These are phyloP conservation scores for Nipponia nippon DNA, from an alignment of 2,113 vertebrate genomes.

Conservation along the genomic window DNA sequence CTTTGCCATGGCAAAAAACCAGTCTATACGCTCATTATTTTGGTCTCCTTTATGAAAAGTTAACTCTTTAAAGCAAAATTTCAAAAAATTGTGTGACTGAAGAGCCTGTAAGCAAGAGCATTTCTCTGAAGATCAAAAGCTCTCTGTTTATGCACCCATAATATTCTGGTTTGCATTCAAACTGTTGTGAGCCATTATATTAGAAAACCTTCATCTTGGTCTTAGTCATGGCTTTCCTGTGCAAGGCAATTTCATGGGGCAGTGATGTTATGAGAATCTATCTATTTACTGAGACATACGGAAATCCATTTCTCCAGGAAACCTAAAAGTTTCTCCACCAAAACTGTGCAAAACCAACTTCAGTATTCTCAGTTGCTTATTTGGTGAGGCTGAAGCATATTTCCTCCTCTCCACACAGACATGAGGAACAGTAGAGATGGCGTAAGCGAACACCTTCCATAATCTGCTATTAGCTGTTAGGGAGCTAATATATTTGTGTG, in stretches of 20 bases:
- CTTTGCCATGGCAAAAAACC: not conserved
- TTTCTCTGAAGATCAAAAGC: not conserved
- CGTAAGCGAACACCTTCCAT: not conserved
- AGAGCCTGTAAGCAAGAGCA: not conserved
- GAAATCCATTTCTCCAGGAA: not conserved
- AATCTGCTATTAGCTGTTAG: not conserved
- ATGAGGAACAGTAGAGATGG: not conserved
- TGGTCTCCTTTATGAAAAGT: not conserved
- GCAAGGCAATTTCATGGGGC: not conserved
- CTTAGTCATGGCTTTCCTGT: not conserved
- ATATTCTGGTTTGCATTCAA: not conserved
- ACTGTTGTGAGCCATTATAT: not conserved
- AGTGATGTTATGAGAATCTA: not conserved
- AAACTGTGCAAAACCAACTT: not conserved
- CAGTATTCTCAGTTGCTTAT: not conserved
- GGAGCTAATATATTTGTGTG: not conserved
- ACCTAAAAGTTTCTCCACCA: not conserved
- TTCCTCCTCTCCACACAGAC: not conserved
- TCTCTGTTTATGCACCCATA: not conserved
- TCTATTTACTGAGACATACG: not conserved
- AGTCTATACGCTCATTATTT: not conserved
- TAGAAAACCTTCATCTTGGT: not conserved
- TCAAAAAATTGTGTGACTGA: not conserved
- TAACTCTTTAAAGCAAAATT: not conserved
- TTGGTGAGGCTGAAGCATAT: not conserved